phyloP scores from a whole-genome alignment of 2,113 vertebrate species.

The Grallaria varia region DNA sequence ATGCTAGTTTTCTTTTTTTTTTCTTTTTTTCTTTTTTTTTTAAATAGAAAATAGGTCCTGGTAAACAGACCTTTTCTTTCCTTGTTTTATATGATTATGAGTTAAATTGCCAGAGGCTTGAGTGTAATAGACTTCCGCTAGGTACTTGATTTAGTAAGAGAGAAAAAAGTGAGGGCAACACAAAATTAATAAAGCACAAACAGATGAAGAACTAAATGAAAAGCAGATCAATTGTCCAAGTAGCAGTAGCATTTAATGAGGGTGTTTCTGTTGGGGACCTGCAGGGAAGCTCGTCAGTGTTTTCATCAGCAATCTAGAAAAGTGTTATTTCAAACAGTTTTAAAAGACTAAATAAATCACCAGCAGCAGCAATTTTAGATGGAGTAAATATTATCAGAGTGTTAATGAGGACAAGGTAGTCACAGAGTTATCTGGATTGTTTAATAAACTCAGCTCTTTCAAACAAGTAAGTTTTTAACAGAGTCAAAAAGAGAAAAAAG shows the following conservation, averaged over 20 bases:
- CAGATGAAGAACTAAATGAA: conserved; percentile 11
- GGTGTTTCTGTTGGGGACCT: not conserved
- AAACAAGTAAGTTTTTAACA: not conserved
- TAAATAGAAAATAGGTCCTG: not conserved
- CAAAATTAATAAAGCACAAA: conserved; percentile 6
- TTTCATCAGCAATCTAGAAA: not conserved
- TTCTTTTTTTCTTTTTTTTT: not conserved
- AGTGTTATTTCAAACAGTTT: not conserved
- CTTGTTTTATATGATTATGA: not conserved
- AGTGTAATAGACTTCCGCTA: not conserved
- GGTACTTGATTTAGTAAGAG: not conserved
- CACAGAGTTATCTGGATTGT: not conserved
- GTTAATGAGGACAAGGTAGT: not conserved
- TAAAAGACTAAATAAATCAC: not conserved
- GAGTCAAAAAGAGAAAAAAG: not conserved
- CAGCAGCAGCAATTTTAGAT: not conserved
- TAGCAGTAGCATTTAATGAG: not conserved
- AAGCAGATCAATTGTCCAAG: not conserved
- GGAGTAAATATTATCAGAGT: not conserved
- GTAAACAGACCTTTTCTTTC: not conserved
- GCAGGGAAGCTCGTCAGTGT: not conserved
- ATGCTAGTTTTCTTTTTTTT: not conserved
- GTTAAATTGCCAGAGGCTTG: not conserved
- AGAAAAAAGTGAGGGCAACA: not conserved
- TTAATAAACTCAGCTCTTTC: not conserved